Evolutionary conservation across 2,888 invertebrate genomes (phyloP), one percentile per base, ranked within the genome.

Genomic region (Unio delphinus): DNA sequence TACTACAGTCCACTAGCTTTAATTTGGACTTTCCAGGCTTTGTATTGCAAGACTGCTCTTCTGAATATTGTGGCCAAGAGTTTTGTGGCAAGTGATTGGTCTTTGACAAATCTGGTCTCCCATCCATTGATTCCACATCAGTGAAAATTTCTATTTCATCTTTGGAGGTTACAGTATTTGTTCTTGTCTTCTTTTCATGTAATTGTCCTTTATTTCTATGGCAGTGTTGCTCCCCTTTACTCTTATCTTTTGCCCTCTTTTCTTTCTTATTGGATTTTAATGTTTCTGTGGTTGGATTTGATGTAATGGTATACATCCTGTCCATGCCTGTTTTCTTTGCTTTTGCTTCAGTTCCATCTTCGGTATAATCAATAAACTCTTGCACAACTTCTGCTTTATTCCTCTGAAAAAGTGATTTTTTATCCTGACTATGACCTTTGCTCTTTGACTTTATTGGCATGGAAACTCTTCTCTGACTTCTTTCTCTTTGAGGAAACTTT

Each of bases 231-330:
- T 65, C n/a, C 55, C 26, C 34, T 34, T 65, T 65, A 34, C n/a
- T 58, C 56, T 30, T 18, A 57, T 11, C 59, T 62, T n/a, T 67
- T 45, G 2, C 23, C 23, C 54, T 54, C 58, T 59, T 59, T 61
- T 30, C 45, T 59, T 65, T 59, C 34, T 58, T 28, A 7, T 59
- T 17, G n/a, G 28, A 65, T 45, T 58, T 65, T 62, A 62, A 15
- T 55, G 61, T 55, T 30, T 63, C 59, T 64, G 54, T 20, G 55
- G 28, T 15, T 45, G 45, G 45, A 3, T 45, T 45, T 11, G 45
- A 45, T 45, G 8, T 45, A 45, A 45, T 15, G 45, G 45, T 45
- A 45, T 15, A 11, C 45, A 45, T 45, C 45, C 45, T 45, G 3
- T 45, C 45, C 45, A 45, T 15, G 45, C 45, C 45, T 45, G 45